phyloP scores from a whole-genome alignment of 2,113 vertebrate species.

The Saccopteryx bilineata region DNA sequence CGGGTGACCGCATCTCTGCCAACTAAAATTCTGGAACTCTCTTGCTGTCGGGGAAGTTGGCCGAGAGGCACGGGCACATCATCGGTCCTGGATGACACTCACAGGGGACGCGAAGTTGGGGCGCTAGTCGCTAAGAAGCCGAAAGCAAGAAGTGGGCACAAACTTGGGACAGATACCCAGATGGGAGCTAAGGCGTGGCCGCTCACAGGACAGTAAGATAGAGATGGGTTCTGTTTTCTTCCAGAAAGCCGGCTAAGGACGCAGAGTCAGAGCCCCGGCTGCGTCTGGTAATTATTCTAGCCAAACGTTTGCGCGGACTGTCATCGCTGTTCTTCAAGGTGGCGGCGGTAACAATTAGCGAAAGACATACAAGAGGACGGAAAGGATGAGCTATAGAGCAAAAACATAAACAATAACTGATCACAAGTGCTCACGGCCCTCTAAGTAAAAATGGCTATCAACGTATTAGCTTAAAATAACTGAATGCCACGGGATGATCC shows the following conservation, averaged over 20 bases:
- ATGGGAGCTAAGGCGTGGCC: neutral
- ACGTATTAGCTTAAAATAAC: constrained; percentile 58
- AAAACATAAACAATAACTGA: constrained; percentile 40
- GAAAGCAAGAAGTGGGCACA: constrained; percentile 31
- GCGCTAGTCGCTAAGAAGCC: neutral
- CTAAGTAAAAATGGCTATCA: constrained; percentile 58
- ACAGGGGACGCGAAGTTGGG: neutral
- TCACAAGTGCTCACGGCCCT: neutral
- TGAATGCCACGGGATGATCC: constrained; percentile 42
- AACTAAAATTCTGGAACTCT: constrained; percentile 69
- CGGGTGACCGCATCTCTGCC: constrained; percentile 42
- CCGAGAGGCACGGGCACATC: constrained; percentile 8
- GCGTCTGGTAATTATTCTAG: constrained; percentile 54
- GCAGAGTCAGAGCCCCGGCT: constrained; percentile 3
- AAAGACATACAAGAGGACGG: constrained; percentile 54
- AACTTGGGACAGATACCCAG: neutral
- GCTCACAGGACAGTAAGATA: neutral
- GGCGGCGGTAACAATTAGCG: constrained; percentile 64
- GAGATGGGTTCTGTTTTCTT: neutral
- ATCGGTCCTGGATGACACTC: neutral
- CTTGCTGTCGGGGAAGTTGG: constrained; percentile 70
- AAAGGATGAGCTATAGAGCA: constrained; percentile 23
- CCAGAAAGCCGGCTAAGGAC: constrained; percentile 48
- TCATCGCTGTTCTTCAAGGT: constrained; percentile 38
- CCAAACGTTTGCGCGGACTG: constrained; percentile 60